Evolutionary conservation across 2,888 invertebrate species (phyloP).

Genomic region (Orchesellides sinensis): DNA sequence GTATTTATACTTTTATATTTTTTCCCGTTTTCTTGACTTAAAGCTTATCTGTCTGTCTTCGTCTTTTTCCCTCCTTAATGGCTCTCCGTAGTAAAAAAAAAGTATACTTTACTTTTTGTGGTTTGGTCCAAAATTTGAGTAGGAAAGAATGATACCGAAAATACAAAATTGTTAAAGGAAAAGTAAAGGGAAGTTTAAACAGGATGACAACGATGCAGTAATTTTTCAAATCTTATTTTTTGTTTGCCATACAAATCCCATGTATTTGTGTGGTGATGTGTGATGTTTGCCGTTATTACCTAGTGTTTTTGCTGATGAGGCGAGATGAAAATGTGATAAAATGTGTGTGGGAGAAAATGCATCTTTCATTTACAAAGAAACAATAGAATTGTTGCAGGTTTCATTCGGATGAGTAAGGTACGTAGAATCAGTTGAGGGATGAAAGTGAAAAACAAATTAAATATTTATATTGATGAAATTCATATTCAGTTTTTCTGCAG

Average conservation of each 20-base stretch:
- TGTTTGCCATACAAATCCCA: no score
- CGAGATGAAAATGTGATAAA: not conserved
- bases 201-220: not conserved
- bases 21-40: not conserved
- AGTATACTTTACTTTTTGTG: not conserved
- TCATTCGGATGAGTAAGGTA: no score
- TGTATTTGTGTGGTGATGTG: no score
- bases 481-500: no score
- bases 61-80: slow-evolving; percentile 23
- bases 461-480: no score
- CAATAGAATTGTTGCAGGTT: not conserved
- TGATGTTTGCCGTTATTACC: slow-evolving; percentile 9
- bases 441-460: no score
- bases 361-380: not conserved
- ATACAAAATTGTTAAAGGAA: not conserved
- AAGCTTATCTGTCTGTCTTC: slow-evolving; percentile 22
- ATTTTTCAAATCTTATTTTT: slow-evolving; percentile 8
- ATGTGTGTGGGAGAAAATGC: not conserved
- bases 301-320: slow-evolving; percentile 1
- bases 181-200: no score
- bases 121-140: slow-evolving; percentile 1
- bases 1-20: no score
- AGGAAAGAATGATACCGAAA: not conserved
- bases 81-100: not conserved
- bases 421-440: no score